Evolutionary conservation across 2,888 invertebrate genomes (phyloP).

Genomic region (Phengaris alcon): DNA sequence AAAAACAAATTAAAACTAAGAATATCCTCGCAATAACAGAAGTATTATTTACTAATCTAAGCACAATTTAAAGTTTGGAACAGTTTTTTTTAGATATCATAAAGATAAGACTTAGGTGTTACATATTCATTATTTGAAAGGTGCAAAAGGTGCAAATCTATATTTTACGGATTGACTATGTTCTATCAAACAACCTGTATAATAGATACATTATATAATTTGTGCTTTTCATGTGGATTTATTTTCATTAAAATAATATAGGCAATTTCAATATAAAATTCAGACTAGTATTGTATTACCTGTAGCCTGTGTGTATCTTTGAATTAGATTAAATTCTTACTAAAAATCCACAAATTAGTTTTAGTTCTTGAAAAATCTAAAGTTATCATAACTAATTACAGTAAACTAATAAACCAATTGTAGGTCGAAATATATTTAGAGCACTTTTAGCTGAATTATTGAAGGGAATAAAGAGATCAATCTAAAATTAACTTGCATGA

Average conservation of each 20-base stretch:
- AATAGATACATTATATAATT: background rate
- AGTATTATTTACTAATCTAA: too few species aligned
- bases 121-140: too few species aligned
- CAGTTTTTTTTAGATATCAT: too few species aligned
- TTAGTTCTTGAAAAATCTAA: background rate
- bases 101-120: too few species aligned
- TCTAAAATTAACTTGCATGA: slow-evolving; percentile 7
- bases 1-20: too few species aligned
- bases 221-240: slow-evolving; percentile 6
- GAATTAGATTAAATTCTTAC: background rate
- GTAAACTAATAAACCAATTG: background rate
- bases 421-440: background rate
- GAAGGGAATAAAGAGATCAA: background rate
- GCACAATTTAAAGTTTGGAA: too few species aligned
- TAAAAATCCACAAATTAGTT: background rate
- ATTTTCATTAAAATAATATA: background rate
- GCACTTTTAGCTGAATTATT: background rate
- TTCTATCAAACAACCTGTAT: too few species aligned
- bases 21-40: too few species aligned
- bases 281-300: background rate
- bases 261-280: background rate
- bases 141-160: too few species aligned
- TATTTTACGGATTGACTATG: too few species aligned
- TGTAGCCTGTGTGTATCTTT: background rate
- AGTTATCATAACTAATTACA: background rate